Base-by-base conservation (phyloP, 1,140 invertebrate genomes). In the Nasonia longicornis region DNA sequence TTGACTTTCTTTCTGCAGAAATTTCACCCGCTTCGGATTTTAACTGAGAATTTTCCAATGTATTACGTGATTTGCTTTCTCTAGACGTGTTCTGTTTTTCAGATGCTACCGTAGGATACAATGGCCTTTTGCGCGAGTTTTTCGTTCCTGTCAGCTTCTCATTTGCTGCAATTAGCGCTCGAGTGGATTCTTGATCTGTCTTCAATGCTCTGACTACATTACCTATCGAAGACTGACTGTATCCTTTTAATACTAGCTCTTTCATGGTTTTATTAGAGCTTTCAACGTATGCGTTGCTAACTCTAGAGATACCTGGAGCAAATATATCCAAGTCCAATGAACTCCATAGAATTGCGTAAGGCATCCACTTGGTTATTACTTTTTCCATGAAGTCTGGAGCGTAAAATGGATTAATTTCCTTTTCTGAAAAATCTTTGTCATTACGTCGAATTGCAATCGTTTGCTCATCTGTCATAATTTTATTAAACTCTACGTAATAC, bases 281-380 rank as follows among this genome's bases (percentile, higher is more conserved):
- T 75, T 83, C 75, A 3, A 83, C 66, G 38, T 79, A 83, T 2
- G 79, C 42, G 12, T 45, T 45, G 8, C 12, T 81, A 14, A 83
- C 45, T 79, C 79, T 31, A 58, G 82, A 77, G 31, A 81, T 79
- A 42, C 58, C 64, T 11, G 8, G 6, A 66, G 76, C 77, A 2
- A 20, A 35, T 35, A 35, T 35, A 35, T 35, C 31, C 6, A 35
- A 35, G 31, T 35, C 31, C 3, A 35, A 35, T 8, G 70, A 29
- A 10, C 71, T 73, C 79, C 82, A 83, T 16, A 75, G 31, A 38
- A 75, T 16, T 35, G 69, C 63, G 20, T 83, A 81, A 12, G 82
- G 71, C 79, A 83, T 75, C 58, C 70, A 79, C 26, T 58, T 73
- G 3, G 22, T 31, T 20, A 75, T 26, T 2, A 83, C 7, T 20